Base-by-base conservation (phyloP, 2,888 invertebrate genomes). In the Polyommatus icarus region DNA sequence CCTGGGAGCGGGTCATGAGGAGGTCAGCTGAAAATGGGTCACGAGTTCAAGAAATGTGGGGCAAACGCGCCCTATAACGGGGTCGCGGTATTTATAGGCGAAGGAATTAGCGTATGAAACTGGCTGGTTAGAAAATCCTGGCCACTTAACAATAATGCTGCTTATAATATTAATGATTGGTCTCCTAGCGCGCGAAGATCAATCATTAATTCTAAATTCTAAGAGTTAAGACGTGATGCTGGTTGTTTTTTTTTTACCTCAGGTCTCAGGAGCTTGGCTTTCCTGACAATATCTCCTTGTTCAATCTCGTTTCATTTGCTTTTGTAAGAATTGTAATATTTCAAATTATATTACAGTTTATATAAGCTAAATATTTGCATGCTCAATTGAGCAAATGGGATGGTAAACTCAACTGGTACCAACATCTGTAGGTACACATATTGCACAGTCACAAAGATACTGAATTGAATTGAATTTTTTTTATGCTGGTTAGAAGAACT, bases 1-100 rank as follows among this genome's bases (percentile, higher is more conserved):
- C 73, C 73, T 73, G 40, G 54, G 75, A 54, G 29, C 29, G 50
- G 75, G 75, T 75, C 75, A 75, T 54, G 75, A 75, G 18, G 75
- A 75, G 75, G 75, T 75, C 54, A 75, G 29, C 15, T 10, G 50
- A 29, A 75, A 75, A 75, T 75, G 29, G 75, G 75, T 75, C 75
- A 75, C 29, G 75, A 54, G 75, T 54, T 75, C 75, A 75, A 50
- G 29, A 72, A 46, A 46, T 75, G 75, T 75, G 75, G 75, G 75
- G 50, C 75, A 75, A 75, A 54, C 75, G 29, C 75, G 54, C 46
- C 72, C 75, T 75, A 18, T 67, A 67, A 67, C 67, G 29, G 18
- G 67, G 67, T 67, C 67, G 67, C 67, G 67, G 67, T 67, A 67
- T 67, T 67, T 67, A 29, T 5, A 67, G 29, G 32, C 29, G 29